Evolutionary conservation across 92 coral and sea anemone genomes (phyloP).

Genomic region (Ricordea florida): DNA sequence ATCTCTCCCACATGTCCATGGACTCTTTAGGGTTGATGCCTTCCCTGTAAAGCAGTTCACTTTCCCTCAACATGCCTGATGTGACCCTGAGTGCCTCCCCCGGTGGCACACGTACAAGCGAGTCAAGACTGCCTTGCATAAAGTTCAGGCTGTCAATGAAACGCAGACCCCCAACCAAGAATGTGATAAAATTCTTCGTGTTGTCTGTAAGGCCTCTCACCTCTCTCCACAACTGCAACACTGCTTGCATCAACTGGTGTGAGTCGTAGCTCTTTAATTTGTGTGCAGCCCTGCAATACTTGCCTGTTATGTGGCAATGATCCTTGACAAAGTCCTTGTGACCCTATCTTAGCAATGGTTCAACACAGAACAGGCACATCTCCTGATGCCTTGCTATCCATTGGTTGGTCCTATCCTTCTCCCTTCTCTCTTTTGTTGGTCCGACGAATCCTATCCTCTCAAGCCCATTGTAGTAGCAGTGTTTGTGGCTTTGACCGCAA

Average conservation of each 20-base stretch:
- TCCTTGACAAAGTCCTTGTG: background rate
- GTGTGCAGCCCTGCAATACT: slow-evolving; percentile 18
- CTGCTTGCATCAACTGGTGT: background rate
- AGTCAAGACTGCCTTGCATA: too few species aligned
- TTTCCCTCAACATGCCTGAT: too few species aligned
- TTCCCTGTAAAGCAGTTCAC: too few species aligned
- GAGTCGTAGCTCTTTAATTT: slow-evolving; percentile 4
- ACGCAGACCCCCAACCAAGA: too few species aligned
- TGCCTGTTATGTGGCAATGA: slow-evolving; percentile 18
- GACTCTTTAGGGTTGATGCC: too few species aligned
- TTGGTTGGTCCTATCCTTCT: background rate
- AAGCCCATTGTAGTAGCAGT: background rate
- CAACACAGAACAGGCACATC: too few species aligned
- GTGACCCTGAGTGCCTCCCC: too few species aligned
- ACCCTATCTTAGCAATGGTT: background rate
- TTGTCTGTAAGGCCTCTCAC: slow-evolving; percentile 19
- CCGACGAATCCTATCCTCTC: background rate
- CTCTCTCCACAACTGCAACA: background rate
- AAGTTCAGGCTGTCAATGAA: too few species aligned
- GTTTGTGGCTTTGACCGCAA: background rate
- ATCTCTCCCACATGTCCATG: too few species aligned
- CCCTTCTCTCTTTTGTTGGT: background rate
- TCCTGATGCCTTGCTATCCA: background rate
- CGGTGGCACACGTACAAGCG: too few species aligned
- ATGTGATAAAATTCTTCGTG: slow-evolving; percentile 8